Evolutionary conservation across 2,113 vertebrate species (phyloP).

Genomic region (Prunella himalayana): DNA sequence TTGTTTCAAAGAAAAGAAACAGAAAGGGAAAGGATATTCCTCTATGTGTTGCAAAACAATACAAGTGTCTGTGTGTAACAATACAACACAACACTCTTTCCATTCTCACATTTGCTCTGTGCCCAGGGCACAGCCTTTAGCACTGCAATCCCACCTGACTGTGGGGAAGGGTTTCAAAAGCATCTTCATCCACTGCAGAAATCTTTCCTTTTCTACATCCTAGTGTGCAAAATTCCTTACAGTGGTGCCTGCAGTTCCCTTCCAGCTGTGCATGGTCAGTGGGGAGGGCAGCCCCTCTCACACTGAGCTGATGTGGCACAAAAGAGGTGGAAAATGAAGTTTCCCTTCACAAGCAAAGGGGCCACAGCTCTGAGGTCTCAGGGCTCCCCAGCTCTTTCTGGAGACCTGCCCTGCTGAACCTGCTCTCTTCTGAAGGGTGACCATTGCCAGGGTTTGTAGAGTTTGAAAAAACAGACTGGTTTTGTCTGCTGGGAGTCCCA

Average conservation of each 20-base stretch:
- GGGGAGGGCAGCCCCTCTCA: background rate
- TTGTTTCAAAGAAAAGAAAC: background rate
- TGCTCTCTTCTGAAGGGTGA: background rate
- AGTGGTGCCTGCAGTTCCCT: fast-evolving
- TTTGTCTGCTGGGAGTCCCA: background rate
- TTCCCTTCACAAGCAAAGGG: background rate
- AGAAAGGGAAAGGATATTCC: background rate
- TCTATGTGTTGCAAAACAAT: background rate
- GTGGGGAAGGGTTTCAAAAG: background rate
- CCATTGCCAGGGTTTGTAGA: background rate
- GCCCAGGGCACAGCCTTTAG: background rate
- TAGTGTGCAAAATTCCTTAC: background rate
- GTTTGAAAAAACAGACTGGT: background rate
- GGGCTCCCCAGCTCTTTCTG: background rate
- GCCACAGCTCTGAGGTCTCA: background rate
- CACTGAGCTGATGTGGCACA: background rate
- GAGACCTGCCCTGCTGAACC: background rate
- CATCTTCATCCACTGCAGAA: background rate
- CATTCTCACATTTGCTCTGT: background rate
- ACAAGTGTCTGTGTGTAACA: fast-evolving
- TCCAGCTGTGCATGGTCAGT: background rate
- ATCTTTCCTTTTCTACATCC: background rate
- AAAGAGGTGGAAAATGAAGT: background rate
- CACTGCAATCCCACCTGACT: background rate
- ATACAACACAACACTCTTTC: background rate